Evolutionary conservation across 2,113 vertebrate species (phyloP).

Genomic region (Thunnus thynnus): DNA sequence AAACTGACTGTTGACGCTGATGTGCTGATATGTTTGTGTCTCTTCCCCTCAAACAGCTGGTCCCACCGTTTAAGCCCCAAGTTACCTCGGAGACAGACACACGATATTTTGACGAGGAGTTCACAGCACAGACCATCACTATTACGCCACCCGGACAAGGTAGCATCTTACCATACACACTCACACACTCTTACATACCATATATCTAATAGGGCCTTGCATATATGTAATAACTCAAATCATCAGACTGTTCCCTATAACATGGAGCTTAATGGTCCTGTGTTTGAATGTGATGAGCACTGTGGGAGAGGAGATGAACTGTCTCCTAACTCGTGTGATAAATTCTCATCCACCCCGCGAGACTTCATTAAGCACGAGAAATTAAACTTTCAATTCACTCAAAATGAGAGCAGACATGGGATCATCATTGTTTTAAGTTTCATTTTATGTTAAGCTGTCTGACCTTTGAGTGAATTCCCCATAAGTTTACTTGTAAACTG

Average conservation of each 20-base stretch:
- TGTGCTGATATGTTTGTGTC: constrained; percentile 62
- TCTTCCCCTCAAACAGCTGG: constrained; percentile 84
- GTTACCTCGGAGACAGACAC: constrained; percentile 97
- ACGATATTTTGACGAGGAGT: constrained; percentile 96
- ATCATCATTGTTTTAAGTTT: background rate
- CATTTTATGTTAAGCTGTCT: background rate
- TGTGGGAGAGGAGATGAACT: background rate
- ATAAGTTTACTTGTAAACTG: background rate
- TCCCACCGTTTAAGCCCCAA: constrained; percentile 94
- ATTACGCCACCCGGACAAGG: constrained; percentile 98
- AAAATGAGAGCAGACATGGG: background rate
- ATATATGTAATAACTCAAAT: background rate
- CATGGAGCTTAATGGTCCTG: background rate
- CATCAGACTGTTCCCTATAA: background rate
- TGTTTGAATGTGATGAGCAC: background rate
- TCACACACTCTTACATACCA: background rate
- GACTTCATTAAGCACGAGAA: constrained; percentile 16
- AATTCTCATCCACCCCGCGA: background rate
- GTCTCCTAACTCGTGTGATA: background rate
- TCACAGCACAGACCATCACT: constrained; percentile 96
- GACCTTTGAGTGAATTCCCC: background rate
- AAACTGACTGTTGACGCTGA: constrained; percentile 52
- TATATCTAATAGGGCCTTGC: background rate
- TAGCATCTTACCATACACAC: constrained; percentile 65
- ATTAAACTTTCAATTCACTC: constrained; percentile 1